phyloP scores from a whole-genome alignment of 2,113 vertebrate genomes.

The Diadophis punctatus region DNA sequence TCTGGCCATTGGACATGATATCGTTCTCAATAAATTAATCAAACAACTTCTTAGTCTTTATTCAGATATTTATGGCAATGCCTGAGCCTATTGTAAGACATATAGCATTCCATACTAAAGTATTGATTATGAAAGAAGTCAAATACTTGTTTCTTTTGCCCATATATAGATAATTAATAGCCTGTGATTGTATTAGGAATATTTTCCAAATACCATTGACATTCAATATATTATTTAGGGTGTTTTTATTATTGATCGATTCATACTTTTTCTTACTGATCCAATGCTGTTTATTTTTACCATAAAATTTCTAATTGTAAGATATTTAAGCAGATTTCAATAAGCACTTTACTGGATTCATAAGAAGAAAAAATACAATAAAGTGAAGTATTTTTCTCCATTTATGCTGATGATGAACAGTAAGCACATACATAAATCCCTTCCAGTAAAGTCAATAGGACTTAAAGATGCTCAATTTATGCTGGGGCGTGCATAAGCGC shows the following conservation, averaged over 20 bases:
- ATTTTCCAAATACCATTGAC: not conserved
- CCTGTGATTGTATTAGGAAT: not conserved
- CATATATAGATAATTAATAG: not conserved
- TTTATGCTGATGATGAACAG: not conserved
- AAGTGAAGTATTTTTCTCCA: not conserved
- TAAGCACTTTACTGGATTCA: not conserved
- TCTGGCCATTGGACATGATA: not conserved
- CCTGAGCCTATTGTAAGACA: not conserved
- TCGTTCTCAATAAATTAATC: not conserved
- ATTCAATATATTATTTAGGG: not conserved
- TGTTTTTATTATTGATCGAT: constrained; percentile 41
- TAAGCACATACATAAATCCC: not conserved
- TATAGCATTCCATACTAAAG: not conserved
- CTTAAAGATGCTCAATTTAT: not conserved
- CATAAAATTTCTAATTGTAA: not conserved
- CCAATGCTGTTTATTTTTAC: not conserved
- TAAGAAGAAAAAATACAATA: not conserved
- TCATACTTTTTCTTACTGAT: constrained; percentile 22
- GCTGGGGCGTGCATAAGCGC: too few species aligned
- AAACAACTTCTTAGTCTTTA: not conserved
- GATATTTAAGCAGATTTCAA: not conserved
- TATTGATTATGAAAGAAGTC: not conserved
- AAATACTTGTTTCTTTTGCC: not conserved
- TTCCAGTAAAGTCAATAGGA: not conserved
- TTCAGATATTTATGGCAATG: not conserved